phyloP scores from a whole-genome alignment of 2,797 vertebrate species.

The Emydoidea blandingii region DNA sequence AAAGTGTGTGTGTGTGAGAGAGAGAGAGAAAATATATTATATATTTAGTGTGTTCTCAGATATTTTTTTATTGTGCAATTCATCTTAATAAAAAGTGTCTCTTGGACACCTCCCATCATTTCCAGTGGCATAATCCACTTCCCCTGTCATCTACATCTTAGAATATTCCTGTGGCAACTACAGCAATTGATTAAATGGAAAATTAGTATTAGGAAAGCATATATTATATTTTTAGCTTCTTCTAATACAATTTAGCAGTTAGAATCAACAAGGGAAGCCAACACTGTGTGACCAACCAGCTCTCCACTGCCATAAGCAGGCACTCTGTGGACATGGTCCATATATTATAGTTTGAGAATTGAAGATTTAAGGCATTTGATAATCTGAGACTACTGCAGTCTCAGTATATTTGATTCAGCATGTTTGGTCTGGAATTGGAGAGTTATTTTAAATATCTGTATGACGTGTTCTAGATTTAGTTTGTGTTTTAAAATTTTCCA shows the following conservation, averaged over 20 bases:
- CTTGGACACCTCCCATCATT: no score
- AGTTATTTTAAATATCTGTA: not conserved
- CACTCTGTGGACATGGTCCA: not conserved
- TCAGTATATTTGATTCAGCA: not conserved
- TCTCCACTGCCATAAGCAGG: no score
- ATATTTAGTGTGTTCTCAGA: no score
- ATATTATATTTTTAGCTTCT: not conserved
- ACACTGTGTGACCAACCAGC: no score
- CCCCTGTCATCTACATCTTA: not conserved
- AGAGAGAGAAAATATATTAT: not conserved
- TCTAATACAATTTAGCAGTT: no score
- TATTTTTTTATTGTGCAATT: no score
- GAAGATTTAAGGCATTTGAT: not conserved
- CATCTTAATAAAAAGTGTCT: no score
- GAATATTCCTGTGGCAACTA: not conserved
- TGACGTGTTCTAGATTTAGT: not conserved
- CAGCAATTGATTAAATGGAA: not conserved
- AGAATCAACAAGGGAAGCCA: no score
- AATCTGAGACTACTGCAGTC: not conserved
- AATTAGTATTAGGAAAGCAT: not conserved
- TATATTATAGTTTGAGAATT: not conserved
- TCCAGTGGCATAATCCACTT: no score
- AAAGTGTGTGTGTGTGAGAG: not conserved
- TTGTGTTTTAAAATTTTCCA: not conserved
- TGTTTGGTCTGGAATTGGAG: not conserved